A percentile compares a stretch with the other conserved stretches of the same genome.
Conservation (phyloP, 2,113 vertebrate genomes). For the Oophaga pumilio region DNA sequence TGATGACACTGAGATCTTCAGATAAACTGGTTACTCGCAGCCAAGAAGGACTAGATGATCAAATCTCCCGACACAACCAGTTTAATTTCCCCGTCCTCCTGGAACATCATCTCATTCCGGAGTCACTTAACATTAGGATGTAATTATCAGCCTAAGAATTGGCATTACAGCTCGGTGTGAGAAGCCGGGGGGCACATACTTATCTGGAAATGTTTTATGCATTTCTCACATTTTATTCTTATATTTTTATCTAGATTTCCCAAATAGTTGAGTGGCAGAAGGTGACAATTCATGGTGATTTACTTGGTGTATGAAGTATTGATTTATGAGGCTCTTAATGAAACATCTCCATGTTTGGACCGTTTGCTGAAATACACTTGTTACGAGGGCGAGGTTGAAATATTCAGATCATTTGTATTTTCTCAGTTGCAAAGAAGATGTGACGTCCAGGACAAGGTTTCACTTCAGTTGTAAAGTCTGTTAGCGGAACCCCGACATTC, state of each 20-base stretch:
- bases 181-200: background rate
- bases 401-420: no score
- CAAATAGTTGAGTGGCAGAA: background rate
- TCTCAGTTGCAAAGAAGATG: no score
- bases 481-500: no score
- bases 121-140: background rate
- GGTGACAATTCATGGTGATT: background rate
- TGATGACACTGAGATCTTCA: background rate
- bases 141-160: background rate
- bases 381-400: no score
- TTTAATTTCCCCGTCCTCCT: background rate
- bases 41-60: background rate
- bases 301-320: no score
- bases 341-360: no score
- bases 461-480: no score
- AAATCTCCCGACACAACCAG: background rate
- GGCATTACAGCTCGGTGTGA: background rate
- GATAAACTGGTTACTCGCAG: background rate
- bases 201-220: background rate
- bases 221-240: background rate
- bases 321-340: no score
- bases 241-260: background rate
- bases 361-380: no score
- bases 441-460: no score
- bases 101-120: background rate